Evolutionary conservation across 2,888 invertebrate genomes (phyloP).

Genomic region (Drosophila percnosoma): DNA sequence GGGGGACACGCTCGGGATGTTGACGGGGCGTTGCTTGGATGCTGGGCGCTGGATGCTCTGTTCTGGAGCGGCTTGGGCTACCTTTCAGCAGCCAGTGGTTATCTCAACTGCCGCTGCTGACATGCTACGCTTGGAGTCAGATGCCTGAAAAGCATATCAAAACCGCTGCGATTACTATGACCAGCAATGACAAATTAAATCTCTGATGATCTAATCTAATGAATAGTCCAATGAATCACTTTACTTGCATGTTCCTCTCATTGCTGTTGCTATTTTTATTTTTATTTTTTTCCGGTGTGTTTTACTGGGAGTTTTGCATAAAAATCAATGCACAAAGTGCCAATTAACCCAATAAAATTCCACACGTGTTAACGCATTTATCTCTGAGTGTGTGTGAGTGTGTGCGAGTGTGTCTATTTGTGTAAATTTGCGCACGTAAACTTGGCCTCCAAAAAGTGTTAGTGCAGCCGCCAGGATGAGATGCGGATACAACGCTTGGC

Average conservation of each 20-base stretch:
- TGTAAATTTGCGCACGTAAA: conserved; percentile 62
- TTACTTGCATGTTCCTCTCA: conserved; percentile 9
- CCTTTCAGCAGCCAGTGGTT: conserved; percentile 52
- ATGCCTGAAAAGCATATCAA: conserved; percentile 33
- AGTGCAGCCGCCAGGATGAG: conserved; percentile 12
- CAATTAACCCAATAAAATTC: conserved; percentile 49
- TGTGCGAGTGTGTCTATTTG: not conserved
- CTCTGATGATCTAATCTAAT: conserved; percentile 55
- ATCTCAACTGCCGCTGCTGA: conserved; percentile 57
- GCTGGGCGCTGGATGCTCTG: conserved; percentile 6
- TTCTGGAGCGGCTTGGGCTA: conserved; percentile 21
- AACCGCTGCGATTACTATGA: conserved; percentile 9
- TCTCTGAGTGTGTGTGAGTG: not conserved
- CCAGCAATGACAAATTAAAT: conserved; percentile 3
- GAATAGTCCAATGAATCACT: conserved; percentile 38
- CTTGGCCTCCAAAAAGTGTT: conserved; percentile 76
- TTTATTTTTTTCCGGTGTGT: not conserved
- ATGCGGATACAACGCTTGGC: conserved; percentile 1
- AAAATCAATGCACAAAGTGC: conserved; percentile 39
- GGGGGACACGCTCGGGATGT: not conserved
- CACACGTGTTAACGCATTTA: conserved; percentile 19
- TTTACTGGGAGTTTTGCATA: conserved; percentile 18
- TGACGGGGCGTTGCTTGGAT: conserved; percentile 11
- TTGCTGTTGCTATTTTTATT: not conserved
- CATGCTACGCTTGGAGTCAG: conserved; percentile 49